Conservation (phyloP, 2,888 invertebrate genomes). For the Tanypteryx hageni region DNA sequence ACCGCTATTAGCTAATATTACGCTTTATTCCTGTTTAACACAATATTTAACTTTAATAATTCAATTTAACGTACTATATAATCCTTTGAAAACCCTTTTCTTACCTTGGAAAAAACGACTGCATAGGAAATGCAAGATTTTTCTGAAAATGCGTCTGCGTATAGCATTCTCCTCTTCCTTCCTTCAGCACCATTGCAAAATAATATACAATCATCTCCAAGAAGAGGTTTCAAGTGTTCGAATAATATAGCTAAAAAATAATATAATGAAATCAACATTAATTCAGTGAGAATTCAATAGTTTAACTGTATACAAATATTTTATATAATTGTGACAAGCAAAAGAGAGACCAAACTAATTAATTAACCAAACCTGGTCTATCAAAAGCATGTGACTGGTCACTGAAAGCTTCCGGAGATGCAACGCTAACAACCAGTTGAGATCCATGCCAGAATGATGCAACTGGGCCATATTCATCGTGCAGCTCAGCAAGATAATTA, state of each 20-base stretch:
- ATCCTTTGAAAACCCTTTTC: background rate
- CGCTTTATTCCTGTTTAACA: too few species aligned
- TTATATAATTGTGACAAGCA: background rate
- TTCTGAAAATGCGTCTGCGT: conserved; percentile 38
- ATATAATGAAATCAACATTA: background rate
- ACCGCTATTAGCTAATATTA: too few species aligned
- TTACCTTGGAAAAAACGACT: conserved; percentile 59
- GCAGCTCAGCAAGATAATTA: conserved; percentile 63
- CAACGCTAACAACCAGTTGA: conserved; percentile 65
- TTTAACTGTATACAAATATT: background rate
- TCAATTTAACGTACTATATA: too few species aligned
- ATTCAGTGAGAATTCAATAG: background rate
- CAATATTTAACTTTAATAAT: too few species aligned
- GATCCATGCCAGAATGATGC: conserved; percentile 65
- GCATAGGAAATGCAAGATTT: conserved; percentile 44
- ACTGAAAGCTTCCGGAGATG: conserved; percentile 64
- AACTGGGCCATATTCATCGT: conserved; percentile 65
- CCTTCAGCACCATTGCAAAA: conserved; percentile 63
- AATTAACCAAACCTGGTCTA: conserved; percentile 49
- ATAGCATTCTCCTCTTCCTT: conserved; percentile 58
- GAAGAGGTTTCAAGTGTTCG: conserved; percentile 60
- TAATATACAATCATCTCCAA: conserved; percentile 62
- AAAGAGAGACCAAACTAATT: background rate
- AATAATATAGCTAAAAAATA: conserved; percentile 57
- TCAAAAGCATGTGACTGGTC: conserved; percentile 65